These are phyloP conservation scores for Circaetus gallicus DNA, from an alignment of 2,113 vertebrate genomes.

Conservation along the genomic window DNA sequence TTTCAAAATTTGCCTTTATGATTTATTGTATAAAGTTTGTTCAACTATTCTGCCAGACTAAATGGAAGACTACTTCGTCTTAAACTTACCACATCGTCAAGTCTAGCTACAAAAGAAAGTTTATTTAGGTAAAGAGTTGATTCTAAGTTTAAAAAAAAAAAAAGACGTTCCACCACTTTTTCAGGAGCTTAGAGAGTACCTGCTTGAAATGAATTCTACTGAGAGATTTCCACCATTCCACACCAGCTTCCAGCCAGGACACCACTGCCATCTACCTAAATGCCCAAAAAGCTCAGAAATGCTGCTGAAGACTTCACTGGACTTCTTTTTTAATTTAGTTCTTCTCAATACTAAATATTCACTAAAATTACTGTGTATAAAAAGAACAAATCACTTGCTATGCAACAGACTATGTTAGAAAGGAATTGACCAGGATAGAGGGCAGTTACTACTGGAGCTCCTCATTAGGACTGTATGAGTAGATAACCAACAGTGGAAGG, in stretches of 20 bases:
- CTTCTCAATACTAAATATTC: not conserved
- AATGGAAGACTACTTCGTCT: not conserved
- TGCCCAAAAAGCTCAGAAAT: not conserved
- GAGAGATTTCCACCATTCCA: not conserved
- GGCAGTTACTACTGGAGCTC: not conserved
- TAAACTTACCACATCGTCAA: not conserved
- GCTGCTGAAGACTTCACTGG: not conserved
- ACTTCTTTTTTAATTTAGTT: not conserved
- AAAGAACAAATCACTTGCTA: not conserved
- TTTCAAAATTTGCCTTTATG: not conserved
- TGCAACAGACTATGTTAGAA: not conserved
- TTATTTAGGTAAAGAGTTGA: not conserved
- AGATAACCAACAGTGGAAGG: not conserved
- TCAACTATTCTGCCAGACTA: not conserved
- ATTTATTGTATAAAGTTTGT: not conserved
- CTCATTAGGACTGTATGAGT: rapidly evolving
- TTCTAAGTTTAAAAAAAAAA: not conserved
- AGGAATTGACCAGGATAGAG: not conserved
- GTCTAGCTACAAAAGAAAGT: not conserved
- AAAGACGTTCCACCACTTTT: not conserved
- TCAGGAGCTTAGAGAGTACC: not conserved
- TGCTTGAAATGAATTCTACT: not conserved
- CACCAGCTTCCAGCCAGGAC: not conserved
- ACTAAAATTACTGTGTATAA: not conserved
- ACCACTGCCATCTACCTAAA: not conserved